Percentiles rank a stretch among this genome's conserved stretches.
Conservation (phyloP, 2,113 vertebrate species). For the Turdus rufiventris region DNA sequence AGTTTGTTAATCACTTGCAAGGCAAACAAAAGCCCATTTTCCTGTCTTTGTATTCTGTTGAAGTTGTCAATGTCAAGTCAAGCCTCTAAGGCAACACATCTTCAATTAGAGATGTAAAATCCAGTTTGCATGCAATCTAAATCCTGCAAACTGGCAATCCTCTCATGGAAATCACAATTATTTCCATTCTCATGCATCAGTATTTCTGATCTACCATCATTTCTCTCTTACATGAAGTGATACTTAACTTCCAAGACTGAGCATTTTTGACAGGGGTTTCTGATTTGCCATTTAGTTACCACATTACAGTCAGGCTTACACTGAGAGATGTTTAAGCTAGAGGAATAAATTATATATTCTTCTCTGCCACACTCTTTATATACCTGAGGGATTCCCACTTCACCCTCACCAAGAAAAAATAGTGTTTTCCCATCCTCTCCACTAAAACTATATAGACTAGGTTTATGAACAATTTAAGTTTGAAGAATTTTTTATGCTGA, state of each 20-base stretch:
- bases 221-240: constrained; percentile 48
- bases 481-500: neutral
- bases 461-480: neutral
- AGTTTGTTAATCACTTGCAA: constrained; percentile 37
- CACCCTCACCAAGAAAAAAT: neutral
- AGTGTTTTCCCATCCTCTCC: neutral
- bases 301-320: neutral
- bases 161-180: constrained; percentile 66
- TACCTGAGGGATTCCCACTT: neutral
- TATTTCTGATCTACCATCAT: constrained; percentile 31
- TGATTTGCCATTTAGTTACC: constrained; percentile 36
- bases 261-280: constrained; percentile 39
- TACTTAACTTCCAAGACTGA: constrained; percentile 45
- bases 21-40: constrained; percentile 51
- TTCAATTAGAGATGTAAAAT: constrained; percentile 69
- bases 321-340: constrained; percentile 6
- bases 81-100: constrained; percentile 57
- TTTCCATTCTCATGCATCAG: constrained; percentile 34
- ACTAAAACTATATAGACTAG: neutral
- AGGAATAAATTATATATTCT: neutral
- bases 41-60: constrained; percentile 35
- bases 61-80: constrained; percentile 65
- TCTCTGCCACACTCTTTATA: neutral
- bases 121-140: constrained; percentile 62
- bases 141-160: constrained; percentile 60